Percentiles rank a stretch among this genome's conserved stretches.
Evolutionary conservation across 2,113 vertebrate genomes (phyloP).

Genomic region (Pitta sordida): DNA sequence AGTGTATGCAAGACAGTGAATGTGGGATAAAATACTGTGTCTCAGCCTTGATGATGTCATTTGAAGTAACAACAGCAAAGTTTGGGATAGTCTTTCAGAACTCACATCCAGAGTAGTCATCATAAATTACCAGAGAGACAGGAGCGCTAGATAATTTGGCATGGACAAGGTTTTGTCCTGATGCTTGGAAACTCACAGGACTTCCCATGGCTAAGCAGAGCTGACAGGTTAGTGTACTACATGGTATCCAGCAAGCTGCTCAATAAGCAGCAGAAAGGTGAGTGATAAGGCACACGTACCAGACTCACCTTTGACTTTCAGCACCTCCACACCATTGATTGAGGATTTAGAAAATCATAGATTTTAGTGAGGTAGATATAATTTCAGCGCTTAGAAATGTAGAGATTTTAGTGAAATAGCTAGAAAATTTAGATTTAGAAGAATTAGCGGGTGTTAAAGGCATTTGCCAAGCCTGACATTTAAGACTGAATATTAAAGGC

Average conservation of each 20-base stretch:
- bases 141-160: not conserved
- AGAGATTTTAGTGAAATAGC: too few relatives aligned
- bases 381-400: too few relatives aligned
- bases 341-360: too few relatives aligned
- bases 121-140: not conserved
- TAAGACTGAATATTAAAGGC: too few relatives aligned
- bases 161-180: not conserved
- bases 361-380: too few relatives aligned
- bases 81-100: not conserved
- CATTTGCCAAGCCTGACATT: too few relatives aligned
- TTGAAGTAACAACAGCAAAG: not conserved
- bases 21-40: not conserved
- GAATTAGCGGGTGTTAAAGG: too few relatives aligned
- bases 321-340: not conserved
- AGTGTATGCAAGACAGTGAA: not conserved
- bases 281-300: not conserved
- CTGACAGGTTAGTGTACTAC: not conserved
- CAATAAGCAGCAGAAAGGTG: not conserved
- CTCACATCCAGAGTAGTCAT: rapidly evolving
- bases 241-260: not conserved
- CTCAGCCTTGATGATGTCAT: not conserved
- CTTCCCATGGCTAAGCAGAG: not conserved
- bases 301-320: not conserved
- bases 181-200: not conserved
- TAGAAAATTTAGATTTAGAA: too few relatives aligned